A percentile compares a stretch with the other conserved stretches of the same genome.
Evolutionary conservation across 1,140 invertebrate genomes (phyloP).

Genomic region (Cyrtorhinus lividipennis): DNA sequence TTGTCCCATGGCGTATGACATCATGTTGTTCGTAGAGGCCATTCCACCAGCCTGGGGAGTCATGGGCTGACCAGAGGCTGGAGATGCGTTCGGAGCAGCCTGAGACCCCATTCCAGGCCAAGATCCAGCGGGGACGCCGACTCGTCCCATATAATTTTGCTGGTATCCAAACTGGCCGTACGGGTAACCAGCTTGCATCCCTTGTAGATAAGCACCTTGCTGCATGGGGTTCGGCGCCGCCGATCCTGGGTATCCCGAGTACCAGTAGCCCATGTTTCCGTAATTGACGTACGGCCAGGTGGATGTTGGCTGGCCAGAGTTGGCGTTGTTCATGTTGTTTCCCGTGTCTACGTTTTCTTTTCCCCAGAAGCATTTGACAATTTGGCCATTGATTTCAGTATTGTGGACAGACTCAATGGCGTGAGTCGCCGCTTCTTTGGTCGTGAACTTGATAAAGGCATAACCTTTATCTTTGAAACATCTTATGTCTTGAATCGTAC

Average conservation of each 20-base stretch:
- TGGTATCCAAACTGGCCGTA: constrained; percentile 31
- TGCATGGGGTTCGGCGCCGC: constrained; percentile 39
- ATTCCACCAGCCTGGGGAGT: constrained; percentile 25
- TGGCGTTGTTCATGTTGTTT: constrained; percentile 34
- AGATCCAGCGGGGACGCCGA: constrained; percentile 30
- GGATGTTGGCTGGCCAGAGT: constrained; percentile 32
- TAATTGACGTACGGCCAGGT: constrained; percentile 45
- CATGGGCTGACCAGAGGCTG: constrained; percentile 30
- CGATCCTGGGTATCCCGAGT: constrained; percentile 41
- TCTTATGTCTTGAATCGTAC: constrained; percentile 89
- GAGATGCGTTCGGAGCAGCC: constrained; percentile 23
- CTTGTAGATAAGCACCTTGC: constrained; percentile 43
- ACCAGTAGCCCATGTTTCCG: constrained; percentile 68
- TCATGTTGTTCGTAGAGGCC: constrained; percentile 45
- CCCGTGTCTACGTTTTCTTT: constrained; percentile 73
- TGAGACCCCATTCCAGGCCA: constrained; percentile 17
- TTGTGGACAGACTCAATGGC: constrained; percentile 96
- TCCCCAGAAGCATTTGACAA: constrained; percentile 99
- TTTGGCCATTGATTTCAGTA: constrained; percentile 88
- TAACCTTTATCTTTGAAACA: constrained; percentile 99
- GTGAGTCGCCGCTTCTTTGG: constrained; percentile 90
- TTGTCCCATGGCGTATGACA: constrained; percentile 59
- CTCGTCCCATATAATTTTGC: constrained; percentile 32
- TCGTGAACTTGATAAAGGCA: constrained; percentile 96
- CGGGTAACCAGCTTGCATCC: constrained; percentile 41